Evolutionary conservation across 2,888 invertebrate species (phyloP), one percentile per base, ranked within the genome.

Genomic region (Synergus itoensis): DNA sequence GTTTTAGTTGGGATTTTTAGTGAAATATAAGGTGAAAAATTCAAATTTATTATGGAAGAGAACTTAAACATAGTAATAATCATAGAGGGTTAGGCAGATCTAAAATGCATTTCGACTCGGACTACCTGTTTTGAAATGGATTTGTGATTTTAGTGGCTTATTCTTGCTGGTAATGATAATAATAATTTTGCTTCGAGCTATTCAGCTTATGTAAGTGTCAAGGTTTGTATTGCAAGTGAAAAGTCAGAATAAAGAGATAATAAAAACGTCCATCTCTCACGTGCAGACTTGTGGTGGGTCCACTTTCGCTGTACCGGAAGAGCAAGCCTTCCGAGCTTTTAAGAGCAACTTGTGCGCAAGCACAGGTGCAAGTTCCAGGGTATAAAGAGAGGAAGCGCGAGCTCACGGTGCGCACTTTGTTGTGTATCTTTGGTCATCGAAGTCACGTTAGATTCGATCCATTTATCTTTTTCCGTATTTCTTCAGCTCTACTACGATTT

Each of bases 301-400:
- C 73, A 73, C 36, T 73, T 53, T 48, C 65, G 16, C 73, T 73
- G 73, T 53, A 73, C 73, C 73, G 73, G 73, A 73, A 73, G 53
- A 73, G 73, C 16, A 36, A 73, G n/a, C 73, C 73, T 73, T 73
- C 53, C 73, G 73, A 73, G 73, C 73, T 73, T 73, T 73, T 73
- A 76, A 76, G 76, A 79, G 76, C 76, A 78, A 78, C 80, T 81
- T 85, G 84, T 89, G 89, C 89, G 89, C 89, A 89, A 89, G 89
- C 89, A 89, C 89, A 89, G 89, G 89, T 89, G 87, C 87, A 89
- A 89, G 86, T 88, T 89, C 87, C 88, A 86, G 87, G 88, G 89
- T 89, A 89, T 89, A 89, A 89, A 89, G 89, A 87, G 89, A 86
- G 87, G 89, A 87, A 87, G 88, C 88, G 84, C 87, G 86, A 83